Base-by-base conservation (phyloP, 2,113 vertebrate genomes). In the Tychaedon coryphoeus region DNA sequence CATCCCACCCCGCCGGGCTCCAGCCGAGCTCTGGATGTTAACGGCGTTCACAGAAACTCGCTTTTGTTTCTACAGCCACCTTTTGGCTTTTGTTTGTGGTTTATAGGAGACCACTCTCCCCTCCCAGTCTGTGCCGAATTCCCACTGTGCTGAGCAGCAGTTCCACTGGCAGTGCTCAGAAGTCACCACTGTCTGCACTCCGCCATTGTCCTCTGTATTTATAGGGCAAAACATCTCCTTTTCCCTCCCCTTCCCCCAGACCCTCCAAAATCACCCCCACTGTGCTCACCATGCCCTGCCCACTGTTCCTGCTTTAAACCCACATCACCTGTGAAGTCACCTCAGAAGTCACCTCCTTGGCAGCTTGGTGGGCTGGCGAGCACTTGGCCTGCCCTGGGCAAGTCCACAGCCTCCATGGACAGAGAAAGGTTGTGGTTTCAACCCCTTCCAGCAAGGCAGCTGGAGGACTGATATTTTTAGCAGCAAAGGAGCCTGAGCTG, bases 101-200 rank as follows among this genome's bases (percentile, higher is more conserved):
- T 80, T 84, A 12, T 23, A 74, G 50, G 73, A 50, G 50, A 51
- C 23, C 11, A 6, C 8, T 86, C n/a, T 73, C 51, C 48, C 42
- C 31, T 42, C 76, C 1, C 1, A 73, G 17, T 25, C 73, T 7
- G 0, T 51, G 33, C n/a, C 1, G 1, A 17, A 7, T 87, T 92
- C 43, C n/a, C 33, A 1, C 64, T 42, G 58, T 0, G 1, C 76
- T 17, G 23, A 72, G 15, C 19, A 26, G 31, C 4, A 1, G 50
- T 34, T 86, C 61, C 24, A 28, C 20, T 9, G 1, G 47, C 81
- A n/a, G 10, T 45, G 67, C 53, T 66, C 76, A 40, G 76, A 28
- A 61, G 80, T 67, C 7, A 0, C 62, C 67, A 43, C 28, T 1
- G 0, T 6, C 38, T 5, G 2, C 34, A 33, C n/a, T 57, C 47